Base-by-base conservation (phyloP, 2,113 vertebrate genomes). In the Podiceps cristatus region DNA sequence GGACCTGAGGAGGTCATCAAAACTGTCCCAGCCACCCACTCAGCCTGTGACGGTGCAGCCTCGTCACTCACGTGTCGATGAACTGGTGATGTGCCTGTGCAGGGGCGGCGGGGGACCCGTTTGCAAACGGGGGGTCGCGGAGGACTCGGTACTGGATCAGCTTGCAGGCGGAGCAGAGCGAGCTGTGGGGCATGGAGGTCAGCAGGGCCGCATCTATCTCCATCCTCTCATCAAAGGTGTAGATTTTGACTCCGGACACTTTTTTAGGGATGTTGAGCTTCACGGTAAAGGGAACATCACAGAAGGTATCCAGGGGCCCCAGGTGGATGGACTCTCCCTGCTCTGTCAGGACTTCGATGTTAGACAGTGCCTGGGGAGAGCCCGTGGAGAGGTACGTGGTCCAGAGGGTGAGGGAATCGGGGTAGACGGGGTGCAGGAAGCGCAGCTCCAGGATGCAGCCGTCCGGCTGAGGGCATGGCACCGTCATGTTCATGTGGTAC, bases 221-320 rank as follows among this genome's bases (percentile, higher is more conserved):
- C 98, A 99, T 98, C 91, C 99, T 98, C 95, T 99, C 99, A 3
- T 99, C 99, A 29, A 99, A 99, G 33, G 99, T 99, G 97, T 98
- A 99, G 86, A 99, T 98, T 71, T 99, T 99, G 37, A 99, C 96
- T 53, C 98, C 98, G 0, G 93, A 69, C n/a, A 99, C 98, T 75
- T 98, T 99, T 55, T 97, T 98, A 13, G 98, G 97, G 29, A 98
- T 97, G 25, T 98, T 98, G 5, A 99, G 98, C 67, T 98, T 98
- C 91, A 99, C 64, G 0, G 99, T 99, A 69, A 99, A 98, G 4
- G 99, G 99, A 29, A 98, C 98, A 35, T 99, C 99, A 29, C 99
- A 99, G 97, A 99, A 99, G 19, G 98, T 98, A 69, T 99, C 98
- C 91, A 99, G 97, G 18, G 99, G 98, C 9, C 99, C 99, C 31